Evolutionary conservation across 1,140 invertebrate species (phyloP).

Genomic region (Drosophila sulfurigaster): DNA sequence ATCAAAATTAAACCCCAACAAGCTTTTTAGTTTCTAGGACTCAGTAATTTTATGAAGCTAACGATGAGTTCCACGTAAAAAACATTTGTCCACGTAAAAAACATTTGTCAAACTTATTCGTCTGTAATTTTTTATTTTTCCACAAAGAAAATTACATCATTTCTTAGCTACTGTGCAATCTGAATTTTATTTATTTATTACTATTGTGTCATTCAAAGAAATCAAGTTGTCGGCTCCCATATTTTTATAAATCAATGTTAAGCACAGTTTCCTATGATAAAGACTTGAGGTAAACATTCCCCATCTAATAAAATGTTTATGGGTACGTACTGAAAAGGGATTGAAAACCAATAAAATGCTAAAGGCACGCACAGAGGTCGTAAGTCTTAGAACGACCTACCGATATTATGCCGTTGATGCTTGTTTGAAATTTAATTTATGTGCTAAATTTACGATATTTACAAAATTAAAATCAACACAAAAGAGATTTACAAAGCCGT

Average conservation of each 20-base stretch:
- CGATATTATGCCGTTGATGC: constrained; percentile 71
- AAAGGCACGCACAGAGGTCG: constrained; percentile 45
- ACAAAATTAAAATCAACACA: constrained; percentile 72
- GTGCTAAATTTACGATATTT: constrained; percentile 70
- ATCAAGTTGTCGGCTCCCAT: constrained; percentile 3
- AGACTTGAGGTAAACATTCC: constrained; percentile 66
- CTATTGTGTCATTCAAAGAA: not conserved
- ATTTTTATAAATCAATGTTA: constrained; percentile 50
- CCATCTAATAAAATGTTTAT: constrained; percentile 81
- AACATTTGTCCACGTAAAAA: too few species aligned
- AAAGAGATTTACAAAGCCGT: constrained; percentile 1
- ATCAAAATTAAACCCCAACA: too few species aligned
- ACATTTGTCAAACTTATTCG: too few species aligned
- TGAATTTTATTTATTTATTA: constrained; percentile 8
- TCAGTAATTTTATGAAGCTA: too few species aligned
- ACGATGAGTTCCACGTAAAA: too few species aligned
- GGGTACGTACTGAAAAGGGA: constrained; percentile 56
- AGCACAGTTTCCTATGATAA: constrained; percentile 8
- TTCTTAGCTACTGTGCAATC: not conserved
- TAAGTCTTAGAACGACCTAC: constrained; percentile 43
- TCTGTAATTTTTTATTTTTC: too few species aligned
- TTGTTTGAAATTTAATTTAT: constrained; percentile 78
- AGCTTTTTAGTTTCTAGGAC: too few species aligned
- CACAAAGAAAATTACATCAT: not conserved
- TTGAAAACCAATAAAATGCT: constrained; percentile 68